These are phyloP conservation scores for Eremobia ochroleuca DNA, from an alignment of 2,888 invertebrate genomes.

Conservation along the genomic window DNA sequence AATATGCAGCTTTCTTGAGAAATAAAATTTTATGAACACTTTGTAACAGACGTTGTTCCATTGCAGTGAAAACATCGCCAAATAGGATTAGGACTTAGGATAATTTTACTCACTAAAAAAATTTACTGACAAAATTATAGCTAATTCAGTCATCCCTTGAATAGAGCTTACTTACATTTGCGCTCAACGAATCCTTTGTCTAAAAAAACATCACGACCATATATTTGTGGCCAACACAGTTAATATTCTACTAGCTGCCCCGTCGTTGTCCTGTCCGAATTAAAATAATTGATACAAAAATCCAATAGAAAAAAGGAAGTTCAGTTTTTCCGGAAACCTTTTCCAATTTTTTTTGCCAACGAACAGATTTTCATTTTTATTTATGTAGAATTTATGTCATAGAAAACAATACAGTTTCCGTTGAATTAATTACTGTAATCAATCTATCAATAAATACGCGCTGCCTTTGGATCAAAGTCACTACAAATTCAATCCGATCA, in stretches of 20 bases:
- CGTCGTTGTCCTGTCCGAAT: no score
- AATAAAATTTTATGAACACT: neutral
- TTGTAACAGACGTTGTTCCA: neutral
- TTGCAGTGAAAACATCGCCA: neutral
- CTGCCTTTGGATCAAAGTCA: neutral
- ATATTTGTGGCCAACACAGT: neutral
- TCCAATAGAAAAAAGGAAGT: no score
- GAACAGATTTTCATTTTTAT: no score
- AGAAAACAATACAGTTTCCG: neutral
- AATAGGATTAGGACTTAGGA: neutral
- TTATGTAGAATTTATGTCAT: neutral
- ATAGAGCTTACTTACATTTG: neutral
- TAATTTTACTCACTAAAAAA: neutral
- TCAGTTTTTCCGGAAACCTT: no score
- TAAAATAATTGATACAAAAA: no score
- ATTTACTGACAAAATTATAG: neutral
- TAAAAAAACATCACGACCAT: neutral
- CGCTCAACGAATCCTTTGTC: neutral
- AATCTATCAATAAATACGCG: neutral
- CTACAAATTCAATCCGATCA: slow-evolving; percentile 10
- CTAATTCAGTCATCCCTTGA: neutral
- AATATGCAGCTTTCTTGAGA: neutral
- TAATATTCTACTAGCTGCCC: neutral
- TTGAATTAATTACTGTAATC: neutral
- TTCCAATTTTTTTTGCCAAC: no score